These are phyloP conservation scores for Uloborus diversus DNA, from an alignment of 1,140 invertebrate species.

Conservation along the genomic window DNA sequence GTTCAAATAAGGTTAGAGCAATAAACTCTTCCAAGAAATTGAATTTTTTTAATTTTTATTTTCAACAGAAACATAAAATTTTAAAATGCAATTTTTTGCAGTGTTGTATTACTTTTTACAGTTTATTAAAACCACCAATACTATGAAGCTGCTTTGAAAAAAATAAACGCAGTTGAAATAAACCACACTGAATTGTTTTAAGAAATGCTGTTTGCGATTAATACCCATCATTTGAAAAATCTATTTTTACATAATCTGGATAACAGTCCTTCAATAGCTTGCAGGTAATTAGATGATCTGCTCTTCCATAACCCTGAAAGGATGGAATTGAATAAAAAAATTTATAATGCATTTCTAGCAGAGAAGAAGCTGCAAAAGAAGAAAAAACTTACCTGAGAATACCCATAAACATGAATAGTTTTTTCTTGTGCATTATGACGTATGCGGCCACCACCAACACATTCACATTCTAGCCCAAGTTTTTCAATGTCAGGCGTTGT, in stretches of 20 bases:
- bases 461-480: conserved; percentile 74
- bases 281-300: conserved; percentile 81
- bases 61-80: not conserved
- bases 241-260: conserved; percentile 75
- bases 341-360: too few relatives aligned
- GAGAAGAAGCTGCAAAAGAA: too few relatives aligned
- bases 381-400: conserved; percentile 80
- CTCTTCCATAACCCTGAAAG: conserved; percentile 79
- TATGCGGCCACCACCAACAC: conserved; percentile 86
- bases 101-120: not conserved
- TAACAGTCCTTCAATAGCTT: conserved; percentile 78
- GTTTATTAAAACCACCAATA: not conserved
- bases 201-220: conserved; percentile 66
- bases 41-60: not conserved
- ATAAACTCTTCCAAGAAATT: conserved; percentile 50
- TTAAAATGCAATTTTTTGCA: not conserved
- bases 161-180: not conserved
- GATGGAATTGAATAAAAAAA: too few relatives aligned
- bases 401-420: conserved; percentile 84
- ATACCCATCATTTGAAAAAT: conserved; percentile 85
- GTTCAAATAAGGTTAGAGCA: conserved; percentile 37
- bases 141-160: not conserved
- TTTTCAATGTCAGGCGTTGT: conserved; percentile 68
- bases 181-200: not conserved
- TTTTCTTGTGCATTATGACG: conserved; percentile 78